Base-by-base conservation (phyloP, 2,113 vertebrate species). In the Eleginops maclovinus region DNA sequence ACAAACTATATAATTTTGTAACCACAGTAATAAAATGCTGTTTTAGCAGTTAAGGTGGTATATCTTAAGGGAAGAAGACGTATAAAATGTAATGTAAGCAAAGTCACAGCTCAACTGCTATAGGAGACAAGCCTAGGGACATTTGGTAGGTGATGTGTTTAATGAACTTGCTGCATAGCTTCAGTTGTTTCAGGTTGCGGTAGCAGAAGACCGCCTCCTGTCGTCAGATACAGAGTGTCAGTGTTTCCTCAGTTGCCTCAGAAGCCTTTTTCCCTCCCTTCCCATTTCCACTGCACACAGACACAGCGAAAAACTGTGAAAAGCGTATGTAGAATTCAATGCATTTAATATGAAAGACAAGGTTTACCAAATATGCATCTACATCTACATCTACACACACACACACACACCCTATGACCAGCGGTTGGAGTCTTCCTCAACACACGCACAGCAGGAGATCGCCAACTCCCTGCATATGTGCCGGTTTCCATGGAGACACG, bases 401-500 rank as follows among this genome's bases (percentile, higher is more conserved):
- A n/a, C 21, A 24, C 71, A 70, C 15, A 67, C 73, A 89, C 68
- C 59, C 67, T 60, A 63, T 87, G 88, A 87, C 90, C 90, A 86
- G 69, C 21, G 31, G 82, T 79, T 79, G 70, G 83, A 87, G 79
- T 86, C 84, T 82, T 82, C 75, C 84, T 79, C 61, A 72, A 74
- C 83, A 79, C 82, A 70, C 40, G 12, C 89, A 78, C 90, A 88
- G 91, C 87, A 71, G 87, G 88, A 88, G 87, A 85, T 87, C 79
- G 75, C 88, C 88, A 80, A 72, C 72, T 75, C 73, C 79, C 82
- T 72, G 82, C 83, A 85, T 87, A 90, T 91, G 89, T 75, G 81
- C 81, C 16, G 83, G 92, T 94, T 93, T 90, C 93, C 91, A 94
- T 94, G 92, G 93, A 91, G 90, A 94, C 91, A 92, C 87, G 24